These are phyloP conservation scores for Sciurus vulgaris DNA, from an alignment of 2,797 vertebrate species.

Conservation along the genomic window DNA sequence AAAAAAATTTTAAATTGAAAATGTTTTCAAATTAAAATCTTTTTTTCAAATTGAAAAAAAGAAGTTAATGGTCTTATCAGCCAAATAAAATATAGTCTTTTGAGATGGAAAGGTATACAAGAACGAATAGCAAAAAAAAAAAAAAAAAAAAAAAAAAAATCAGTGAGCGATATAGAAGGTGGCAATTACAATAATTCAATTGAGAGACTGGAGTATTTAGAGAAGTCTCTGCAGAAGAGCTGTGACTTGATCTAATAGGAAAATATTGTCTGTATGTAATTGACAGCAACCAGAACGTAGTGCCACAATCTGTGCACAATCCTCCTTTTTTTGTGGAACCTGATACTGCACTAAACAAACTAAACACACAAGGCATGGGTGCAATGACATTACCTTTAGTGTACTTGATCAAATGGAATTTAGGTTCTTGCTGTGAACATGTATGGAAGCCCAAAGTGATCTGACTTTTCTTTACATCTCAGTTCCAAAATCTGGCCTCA, in stretches of 20 bases:
- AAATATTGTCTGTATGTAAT: background rate
- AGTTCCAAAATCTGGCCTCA: background rate
- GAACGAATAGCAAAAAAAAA: background rate
- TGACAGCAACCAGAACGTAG: background rate
- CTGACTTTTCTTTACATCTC: background rate
- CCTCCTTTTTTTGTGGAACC: background rate
- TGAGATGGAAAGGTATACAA: background rate
- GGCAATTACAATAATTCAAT: background rate
- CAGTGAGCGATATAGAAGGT: background rate
- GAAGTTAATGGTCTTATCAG: background rate
- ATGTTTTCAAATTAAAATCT: no score
- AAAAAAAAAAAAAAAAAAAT: background rate
- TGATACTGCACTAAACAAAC: background rate
- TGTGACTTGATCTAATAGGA: background rate
- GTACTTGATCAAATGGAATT: background rate
- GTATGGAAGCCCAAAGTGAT: background rate
- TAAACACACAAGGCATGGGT: background rate
- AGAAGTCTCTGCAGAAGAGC: background rate
- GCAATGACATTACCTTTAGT: background rate
- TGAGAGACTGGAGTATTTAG: constrained; percentile 15
- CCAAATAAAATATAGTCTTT: background rate
- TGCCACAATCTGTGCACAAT: background rate
- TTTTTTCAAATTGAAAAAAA: background rate
- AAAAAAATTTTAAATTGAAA: no score
- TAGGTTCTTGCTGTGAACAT: background rate